Evolutionary conservation across 2,888 invertebrate species (phyloP).

Genomic region (Crematogaster levior): DNA sequence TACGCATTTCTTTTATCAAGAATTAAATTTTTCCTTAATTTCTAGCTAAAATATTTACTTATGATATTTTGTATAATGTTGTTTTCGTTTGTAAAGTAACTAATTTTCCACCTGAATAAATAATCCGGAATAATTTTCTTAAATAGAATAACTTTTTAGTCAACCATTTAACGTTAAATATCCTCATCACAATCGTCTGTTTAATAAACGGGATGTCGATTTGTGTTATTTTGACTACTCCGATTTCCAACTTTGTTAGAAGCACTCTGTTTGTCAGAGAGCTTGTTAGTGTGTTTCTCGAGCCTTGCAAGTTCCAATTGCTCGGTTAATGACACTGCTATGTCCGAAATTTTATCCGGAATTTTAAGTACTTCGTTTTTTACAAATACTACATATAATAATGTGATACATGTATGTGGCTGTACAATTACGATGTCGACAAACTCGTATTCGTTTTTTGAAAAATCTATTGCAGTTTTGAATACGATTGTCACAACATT

Average conservation of each 20-base stretch:
- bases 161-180: not conserved
- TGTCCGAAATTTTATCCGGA: not conserved
- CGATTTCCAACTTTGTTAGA: not conserved
- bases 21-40: not conserved
- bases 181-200: not conserved
- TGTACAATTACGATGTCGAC: not conserved
- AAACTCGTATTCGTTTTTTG: not conserved
- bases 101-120: slow-evolving; percentile 4
- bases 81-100: not conserved
- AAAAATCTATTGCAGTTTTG: not conserved
- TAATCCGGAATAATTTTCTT: not conserved
- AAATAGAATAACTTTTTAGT: not conserved
- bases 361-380: not conserved
- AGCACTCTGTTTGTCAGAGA: not conserved
- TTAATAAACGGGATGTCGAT: not conserved
- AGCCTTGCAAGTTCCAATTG: not conserved
- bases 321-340: not conserved
- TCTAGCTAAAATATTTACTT: not conserved
- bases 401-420: not conserved
- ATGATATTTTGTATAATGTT: not conserved
- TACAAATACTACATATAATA: slow-evolving; percentile 2
- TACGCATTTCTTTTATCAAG: not conserved
- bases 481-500: not conserved
- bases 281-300: not conserved
- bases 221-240: not conserved